Percentiles rank a stretch among this genome's conserved stretches.
phyloP scores from a whole-genome alignment of 2,888 invertebrate species.

The Coremacera marginata region DNA sequence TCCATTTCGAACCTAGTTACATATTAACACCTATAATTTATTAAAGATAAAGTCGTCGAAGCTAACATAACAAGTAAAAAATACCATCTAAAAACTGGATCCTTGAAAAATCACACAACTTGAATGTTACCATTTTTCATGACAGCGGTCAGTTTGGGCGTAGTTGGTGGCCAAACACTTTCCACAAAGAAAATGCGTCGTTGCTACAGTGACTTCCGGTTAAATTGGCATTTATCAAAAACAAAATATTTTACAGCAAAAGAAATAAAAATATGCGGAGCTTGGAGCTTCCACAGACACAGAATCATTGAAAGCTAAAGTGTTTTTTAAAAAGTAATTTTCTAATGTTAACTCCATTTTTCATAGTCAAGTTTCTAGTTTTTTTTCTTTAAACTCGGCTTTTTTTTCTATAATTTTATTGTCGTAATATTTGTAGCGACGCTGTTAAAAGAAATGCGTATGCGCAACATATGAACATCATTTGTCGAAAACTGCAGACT shows the following conservation, averaged over 20 bases:
- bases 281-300: background rate
- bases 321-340: background rate
- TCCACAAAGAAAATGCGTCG: background rate
- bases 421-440: background rate
- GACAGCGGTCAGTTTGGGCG: too few species aligned
- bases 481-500: too few species aligned
- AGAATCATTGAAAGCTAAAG: background rate
- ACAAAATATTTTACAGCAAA: background rate
- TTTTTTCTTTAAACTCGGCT: background rate
- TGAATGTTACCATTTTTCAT: too few species aligned
- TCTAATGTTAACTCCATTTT: background rate
- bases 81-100: too few species aligned
- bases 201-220: slow-evolving; percentile 10
- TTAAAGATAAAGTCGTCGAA: too few species aligned
- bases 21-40: too few species aligned
- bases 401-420: background rate
- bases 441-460: background rate
- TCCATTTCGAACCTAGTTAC: too few species aligned
- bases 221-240: background rate
- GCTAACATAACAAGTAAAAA: too few species aligned
- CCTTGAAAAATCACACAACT: too few species aligned
- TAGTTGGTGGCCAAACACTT: too few species aligned
- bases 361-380: background rate
- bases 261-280: background rate
- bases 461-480: too few species aligned